Base-by-base conservation (phyloP, 2,888 invertebrate genomes). In the Cryptocheilus praepositus region DNA sequence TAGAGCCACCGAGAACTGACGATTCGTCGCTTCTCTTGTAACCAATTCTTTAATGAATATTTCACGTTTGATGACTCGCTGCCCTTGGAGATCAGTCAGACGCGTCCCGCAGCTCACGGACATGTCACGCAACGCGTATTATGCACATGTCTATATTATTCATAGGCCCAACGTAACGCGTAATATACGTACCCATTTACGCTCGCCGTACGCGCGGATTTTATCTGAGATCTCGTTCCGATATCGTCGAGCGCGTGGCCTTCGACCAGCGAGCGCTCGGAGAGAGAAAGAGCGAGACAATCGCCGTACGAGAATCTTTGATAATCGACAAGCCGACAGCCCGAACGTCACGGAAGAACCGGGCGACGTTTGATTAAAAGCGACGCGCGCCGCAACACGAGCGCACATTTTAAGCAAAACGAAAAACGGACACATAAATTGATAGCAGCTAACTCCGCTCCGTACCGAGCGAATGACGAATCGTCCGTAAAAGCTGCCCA, bases 381-480 rank as follows among this genome's bases (percentile, higher is more conserved):
- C 53, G 56, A 43, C 46, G 51, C 49, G 25, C 7, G 28, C 7
- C 28, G 28, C 28, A 28, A 7, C 58, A 57, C 21, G 18, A 43
- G 4, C 36, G n/a, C 28, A 54, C 44, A 54, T 54, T 64, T 65
- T 62, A 62, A 56, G 60, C 56, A 43, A 16, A 60, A 60, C 52
- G 28, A 54, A 61, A 19, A 28, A n/a, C 60, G 46, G 16, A 19
- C 67, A 55, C 44, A 36, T 46, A 56, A 55, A 68, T 58, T 67
- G 21, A 64, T 73, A 55, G 59, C 64, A 44, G 36, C 28, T 46
- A 49, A 16, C 5, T 46, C 43, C 4, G 52, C 28, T 45, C 49
- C 49, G 49, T 18, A 18, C n/a, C 16, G 16, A 8, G 36, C 58
- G 61, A 60, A 63, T 70, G 66, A 71, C 67, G 65, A 73, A 70